phyloP scores from a whole-genome alignment of 2,888 invertebrate genomes.

The Netelia fuscicornis region DNA sequence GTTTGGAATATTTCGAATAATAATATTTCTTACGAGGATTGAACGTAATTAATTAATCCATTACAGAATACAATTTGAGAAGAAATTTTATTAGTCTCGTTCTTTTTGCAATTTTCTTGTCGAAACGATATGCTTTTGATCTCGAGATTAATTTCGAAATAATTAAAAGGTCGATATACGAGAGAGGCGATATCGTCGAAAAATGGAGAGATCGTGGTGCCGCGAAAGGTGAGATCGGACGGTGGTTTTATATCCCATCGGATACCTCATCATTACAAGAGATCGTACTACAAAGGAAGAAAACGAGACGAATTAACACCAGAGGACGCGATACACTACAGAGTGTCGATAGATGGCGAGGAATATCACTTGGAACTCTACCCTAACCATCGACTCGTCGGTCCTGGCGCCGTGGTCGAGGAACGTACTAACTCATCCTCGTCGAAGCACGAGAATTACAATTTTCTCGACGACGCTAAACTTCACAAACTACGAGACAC shows the following conservation, averaged over 20 bases:
- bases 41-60: too few species aligned
- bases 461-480: constrained; percentile 68
- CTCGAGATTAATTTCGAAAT: background rate
- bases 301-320: constrained; percentile 66
- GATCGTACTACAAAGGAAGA: constrained; percentile 71
- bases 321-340: constrained; percentile 81
- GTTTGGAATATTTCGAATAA: too few species aligned
- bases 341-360: constrained; percentile 80
- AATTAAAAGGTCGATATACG: constrained; percentile 60
- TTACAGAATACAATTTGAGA: too few species aligned
- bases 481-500: constrained; percentile 74
- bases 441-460: constrained; percentile 44
- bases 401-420: constrained; percentile 81
- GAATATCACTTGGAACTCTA: constrained; percentile 81
- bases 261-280: constrained; percentile 81
- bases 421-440: constrained; percentile 62
- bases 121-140: too few species aligned
- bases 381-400: constrained; percentile 80
- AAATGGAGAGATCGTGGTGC: constrained; percentile 81
- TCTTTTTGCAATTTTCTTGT: too few species aligned
- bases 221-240: constrained; percentile 80
- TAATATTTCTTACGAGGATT: too few species aligned
- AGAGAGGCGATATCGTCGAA: constrained; percentile 63
- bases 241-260: constrained; percentile 81
- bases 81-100: too few species aligned